Conservation (phyloP, 2,888 invertebrate genomes). For the Lamproptera curius region DNA sequence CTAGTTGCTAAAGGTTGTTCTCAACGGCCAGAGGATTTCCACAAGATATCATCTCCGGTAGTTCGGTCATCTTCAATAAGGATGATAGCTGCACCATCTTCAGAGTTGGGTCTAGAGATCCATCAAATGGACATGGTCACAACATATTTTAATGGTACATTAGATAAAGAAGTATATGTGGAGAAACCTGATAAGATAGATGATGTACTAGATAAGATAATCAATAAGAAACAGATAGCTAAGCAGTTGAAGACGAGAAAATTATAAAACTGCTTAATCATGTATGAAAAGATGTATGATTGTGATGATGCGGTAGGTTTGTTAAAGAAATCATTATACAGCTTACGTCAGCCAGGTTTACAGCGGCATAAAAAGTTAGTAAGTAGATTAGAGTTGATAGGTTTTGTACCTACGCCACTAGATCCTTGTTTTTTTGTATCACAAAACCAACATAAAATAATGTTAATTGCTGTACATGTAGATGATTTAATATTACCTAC, state of each 20-base stretch:
- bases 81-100: conserved; percentile 20
- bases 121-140: conserved; percentile 25
- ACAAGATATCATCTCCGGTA: conserved; percentile 20
- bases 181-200: conserved; percentile 19
- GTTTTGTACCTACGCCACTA: conserved; percentile 10
- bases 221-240: conserved; percentile 4
- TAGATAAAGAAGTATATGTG: conserved; percentile 25
- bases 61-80: conserved; percentile 22
- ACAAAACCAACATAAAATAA: conserved; percentile 6
- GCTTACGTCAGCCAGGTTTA: too few relatives aligned
- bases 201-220: too few relatives aligned
- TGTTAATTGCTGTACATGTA: not conserved
- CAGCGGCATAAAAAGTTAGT: too few relatives aligned
- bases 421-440: conserved; percentile 20
- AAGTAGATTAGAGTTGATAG: too few relatives aligned
- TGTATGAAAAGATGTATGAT: conserved; percentile 12
- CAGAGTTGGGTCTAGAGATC: conserved; percentile 19
- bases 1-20: not conserved
- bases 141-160: conserved; percentile 22
- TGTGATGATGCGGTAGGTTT: conserved; percentile 16
- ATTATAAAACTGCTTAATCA: too few relatives aligned
- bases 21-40: conserved; percentile 22
- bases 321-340: too few relatives aligned
- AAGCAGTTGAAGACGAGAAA: too few relatives aligned
- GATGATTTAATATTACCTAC: too few relatives aligned